Percentiles rank a stretch among this genome's conserved stretches.
These are phyloP conservation scores for Eriocheir sinensis DNA, from an alignment of 1,140 invertebrate species.

Conservation along the genomic window DNA sequence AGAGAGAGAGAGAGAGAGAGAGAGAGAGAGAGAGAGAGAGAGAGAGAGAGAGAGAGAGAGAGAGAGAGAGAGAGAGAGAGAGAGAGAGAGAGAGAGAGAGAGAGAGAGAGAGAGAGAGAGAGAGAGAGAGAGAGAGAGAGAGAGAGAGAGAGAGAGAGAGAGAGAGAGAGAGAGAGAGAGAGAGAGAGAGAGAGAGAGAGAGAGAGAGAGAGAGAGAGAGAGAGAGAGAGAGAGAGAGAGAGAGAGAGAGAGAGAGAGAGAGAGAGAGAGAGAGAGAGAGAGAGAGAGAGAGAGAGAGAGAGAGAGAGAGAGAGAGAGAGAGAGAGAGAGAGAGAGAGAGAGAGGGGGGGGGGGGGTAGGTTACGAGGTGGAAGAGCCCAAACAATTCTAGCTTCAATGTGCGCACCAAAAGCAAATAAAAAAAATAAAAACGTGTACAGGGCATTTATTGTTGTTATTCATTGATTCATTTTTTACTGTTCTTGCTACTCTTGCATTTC, in stretches of 20 bases:
- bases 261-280: background rate
- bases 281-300: background rate
- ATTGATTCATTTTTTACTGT: too few species aligned
- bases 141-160: background rate
- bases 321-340: background rate
- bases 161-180: background rate
- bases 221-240: background rate
- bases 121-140: background rate
- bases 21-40: background rate
- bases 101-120: background rate
- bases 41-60: conserved; percentile 9
- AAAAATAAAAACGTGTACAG: too few species aligned
- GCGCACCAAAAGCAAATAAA: too few species aligned
- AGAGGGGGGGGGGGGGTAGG: background rate
- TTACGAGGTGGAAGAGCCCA: background rate
- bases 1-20: background rate
- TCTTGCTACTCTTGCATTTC: too few species aligned
- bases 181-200: background rate
- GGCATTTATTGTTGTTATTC: too few species aligned
- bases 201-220: background rate
- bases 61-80: background rate
- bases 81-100: background rate
- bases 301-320: background rate
- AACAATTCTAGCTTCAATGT: background rate
- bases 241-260: background rate